These are phyloP conservation scores for Ariopsis seemanni DNA, from an alignment of 2,113 vertebrate species.

Conservation along the genomic window DNA sequence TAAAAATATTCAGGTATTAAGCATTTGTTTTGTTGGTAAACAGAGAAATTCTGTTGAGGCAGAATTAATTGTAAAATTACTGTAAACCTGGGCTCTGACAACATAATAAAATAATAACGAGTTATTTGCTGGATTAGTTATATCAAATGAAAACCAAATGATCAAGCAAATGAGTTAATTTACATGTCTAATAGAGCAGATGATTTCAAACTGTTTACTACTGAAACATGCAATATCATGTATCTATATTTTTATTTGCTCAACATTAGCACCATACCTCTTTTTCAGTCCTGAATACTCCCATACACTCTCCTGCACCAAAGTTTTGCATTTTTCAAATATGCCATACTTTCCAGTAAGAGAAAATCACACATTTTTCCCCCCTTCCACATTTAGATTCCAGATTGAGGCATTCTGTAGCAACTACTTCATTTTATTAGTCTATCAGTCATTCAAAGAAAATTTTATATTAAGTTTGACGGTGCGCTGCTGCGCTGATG, in stretches of 20 bases:
- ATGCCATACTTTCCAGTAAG: conserved; percentile 30
- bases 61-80: not conserved
- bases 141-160: not conserved
- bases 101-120: not conserved
- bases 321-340: not conserved
- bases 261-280: not conserved
- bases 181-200: not conserved
- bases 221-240: not conserved
- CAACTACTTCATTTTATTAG: not conserved
- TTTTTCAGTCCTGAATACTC: not conserved
- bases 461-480: too few relatives aligned
- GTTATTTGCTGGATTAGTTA: not conserved
- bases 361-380: conserved; percentile 15
- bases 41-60: not conserved
- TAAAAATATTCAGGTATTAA: not conserved
- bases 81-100: not conserved
- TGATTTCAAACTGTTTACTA: not conserved
- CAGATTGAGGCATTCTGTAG: not conserved
- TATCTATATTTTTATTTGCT: not conserved
- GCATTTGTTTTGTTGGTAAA: not conserved
- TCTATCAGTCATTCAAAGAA: not conserved
- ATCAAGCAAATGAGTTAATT: not conserved
- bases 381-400: not conserved
- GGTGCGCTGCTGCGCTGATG: too few relatives aligned
- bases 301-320: not conserved